These are phyloP conservation scores for Lagocephalus sceleratus DNA, from an alignment of 2,797 vertebrate species.

Conservation along the genomic window DNA sequence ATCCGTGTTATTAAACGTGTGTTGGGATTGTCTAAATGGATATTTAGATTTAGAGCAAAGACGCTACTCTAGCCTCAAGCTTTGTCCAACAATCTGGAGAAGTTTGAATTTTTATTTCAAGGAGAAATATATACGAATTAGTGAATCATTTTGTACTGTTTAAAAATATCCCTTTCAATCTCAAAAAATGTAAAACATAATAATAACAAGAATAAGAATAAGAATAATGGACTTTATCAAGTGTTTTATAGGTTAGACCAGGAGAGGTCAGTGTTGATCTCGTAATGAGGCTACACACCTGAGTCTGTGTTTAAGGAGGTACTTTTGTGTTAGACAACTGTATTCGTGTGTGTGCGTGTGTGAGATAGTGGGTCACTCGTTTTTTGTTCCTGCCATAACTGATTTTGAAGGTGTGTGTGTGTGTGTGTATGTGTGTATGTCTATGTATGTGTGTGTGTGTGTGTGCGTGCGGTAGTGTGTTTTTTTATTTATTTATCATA, in stretches of 20 bases:
- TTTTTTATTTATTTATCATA: constrained; percentile 10
- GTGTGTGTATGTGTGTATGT: not conserved
- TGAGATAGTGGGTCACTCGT: not conserved
- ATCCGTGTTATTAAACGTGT: too few relatives aligned
- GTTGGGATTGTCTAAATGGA: too few relatives aligned
- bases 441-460: constrained; percentile 2
- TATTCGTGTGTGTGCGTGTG: not conserved
- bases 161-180: too few relatives aligned
- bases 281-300: not conserved
- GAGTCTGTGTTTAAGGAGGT: constrained; percentile 15
- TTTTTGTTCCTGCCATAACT: too few relatives aligned
- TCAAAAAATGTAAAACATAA: too few relatives aligned
- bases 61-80: too few relatives aligned
- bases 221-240: constrained; percentile 8
- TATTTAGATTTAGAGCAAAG: too few relatives aligned
- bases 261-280: constrained; percentile 57
- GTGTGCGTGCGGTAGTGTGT: constrained; percentile 4
- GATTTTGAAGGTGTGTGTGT: too few relatives aligned
- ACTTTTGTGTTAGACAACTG: constrained; percentile 18
- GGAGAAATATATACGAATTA: too few relatives aligned
- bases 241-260: constrained; percentile 34
- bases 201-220: too few relatives aligned
- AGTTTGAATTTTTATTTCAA: not conserved
- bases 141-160: too few relatives aligned
- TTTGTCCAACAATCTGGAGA: too few relatives aligned